phyloP scores from a whole-genome alignment of 2,113 vertebrate species.

The Chloropsis cyanopogon region DNA sequence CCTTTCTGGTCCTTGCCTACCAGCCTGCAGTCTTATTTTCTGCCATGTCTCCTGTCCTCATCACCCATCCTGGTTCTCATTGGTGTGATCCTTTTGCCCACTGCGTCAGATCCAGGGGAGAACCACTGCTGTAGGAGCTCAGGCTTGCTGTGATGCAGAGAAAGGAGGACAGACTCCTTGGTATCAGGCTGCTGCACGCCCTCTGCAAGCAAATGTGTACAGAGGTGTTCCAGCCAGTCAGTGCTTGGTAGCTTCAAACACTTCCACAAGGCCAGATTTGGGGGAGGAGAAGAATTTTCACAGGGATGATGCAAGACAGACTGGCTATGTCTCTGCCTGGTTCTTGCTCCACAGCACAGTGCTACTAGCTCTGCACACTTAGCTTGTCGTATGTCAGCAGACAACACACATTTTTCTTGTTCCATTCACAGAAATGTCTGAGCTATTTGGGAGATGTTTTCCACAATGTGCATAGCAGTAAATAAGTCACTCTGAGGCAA shows the following conservation, averaged over 20 bases:
- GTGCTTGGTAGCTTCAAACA: neutral
- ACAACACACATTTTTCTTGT: neutral
- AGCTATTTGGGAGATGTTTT: neutral
- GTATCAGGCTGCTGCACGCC: neutral
- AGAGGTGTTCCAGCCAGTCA: neutral
- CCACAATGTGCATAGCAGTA: neutral
- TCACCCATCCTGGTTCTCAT: neutral
- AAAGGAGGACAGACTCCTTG: neutral
- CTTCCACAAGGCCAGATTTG: neutral
- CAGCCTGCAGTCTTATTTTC: neutral
- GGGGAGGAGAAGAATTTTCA: neutral
- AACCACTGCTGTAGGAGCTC: neutral
- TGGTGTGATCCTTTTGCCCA: neutral
- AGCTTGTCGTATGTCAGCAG: neutral
- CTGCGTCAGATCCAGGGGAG: neutral
- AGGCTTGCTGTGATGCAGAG: neutral
- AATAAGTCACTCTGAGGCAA: neutral
- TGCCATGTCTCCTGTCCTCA: neutral
- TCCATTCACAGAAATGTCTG: neutral
- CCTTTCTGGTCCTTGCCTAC: neutral
- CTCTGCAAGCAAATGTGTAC: neutral
- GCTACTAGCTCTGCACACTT: neutral
- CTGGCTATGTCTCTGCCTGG: neutral
- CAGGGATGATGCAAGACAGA: neutral
- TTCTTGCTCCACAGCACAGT: neutral